These are phyloP conservation scores for Exephanes ischioxanthus DNA, from an alignment of 2,888 invertebrate genomes.

Conservation along the genomic window DNA sequence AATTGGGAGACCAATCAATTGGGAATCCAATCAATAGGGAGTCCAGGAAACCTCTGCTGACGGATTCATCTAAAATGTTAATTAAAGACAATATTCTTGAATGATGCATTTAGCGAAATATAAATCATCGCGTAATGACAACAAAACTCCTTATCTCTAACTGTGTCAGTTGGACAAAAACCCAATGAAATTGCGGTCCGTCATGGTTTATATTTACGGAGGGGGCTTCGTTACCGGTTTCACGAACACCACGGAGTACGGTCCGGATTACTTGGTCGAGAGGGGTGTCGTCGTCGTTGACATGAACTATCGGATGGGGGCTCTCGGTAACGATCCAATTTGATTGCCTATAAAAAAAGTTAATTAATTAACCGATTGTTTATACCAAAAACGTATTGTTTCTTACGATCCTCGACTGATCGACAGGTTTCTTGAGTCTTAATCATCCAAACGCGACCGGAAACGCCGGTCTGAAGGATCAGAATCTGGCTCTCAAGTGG, in stretches of 20 bases:
- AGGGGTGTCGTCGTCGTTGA: slow-evolving; percentile 72
- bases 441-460: slow-evolving; percentile 53
- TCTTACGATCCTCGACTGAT: background rate
- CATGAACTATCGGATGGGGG: slow-evolving; percentile 74
- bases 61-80: too few species aligned
- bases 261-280: slow-evolving; percentile 73
- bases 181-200: slow-evolving; percentile 50
- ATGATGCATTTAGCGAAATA: too few species aligned
- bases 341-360: too few species aligned
- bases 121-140: too few species aligned
- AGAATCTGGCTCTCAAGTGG: slow-evolving; percentile 86
- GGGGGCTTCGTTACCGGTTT: slow-evolving; percentile 63
- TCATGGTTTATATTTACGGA: slow-evolving; percentile 74
- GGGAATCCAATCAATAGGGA: too few species aligned
- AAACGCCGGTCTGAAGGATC: slow-evolving; percentile 83
- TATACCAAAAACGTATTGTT: too few species aligned
- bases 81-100: too few species aligned
- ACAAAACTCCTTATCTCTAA: background rate
- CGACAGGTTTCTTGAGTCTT: slow-evolving; percentile 70
- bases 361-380: too few species aligned
- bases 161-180: background rate
- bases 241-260: too few species aligned
- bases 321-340: slow-evolving; percentile 67
- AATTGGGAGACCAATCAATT: too few species aligned
- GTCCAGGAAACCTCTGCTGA: too few species aligned